These are phyloP conservation scores for Anagyrus pseudococci DNA, from an alignment of 2,888 invertebrate species.

Conservation along the genomic window DNA sequence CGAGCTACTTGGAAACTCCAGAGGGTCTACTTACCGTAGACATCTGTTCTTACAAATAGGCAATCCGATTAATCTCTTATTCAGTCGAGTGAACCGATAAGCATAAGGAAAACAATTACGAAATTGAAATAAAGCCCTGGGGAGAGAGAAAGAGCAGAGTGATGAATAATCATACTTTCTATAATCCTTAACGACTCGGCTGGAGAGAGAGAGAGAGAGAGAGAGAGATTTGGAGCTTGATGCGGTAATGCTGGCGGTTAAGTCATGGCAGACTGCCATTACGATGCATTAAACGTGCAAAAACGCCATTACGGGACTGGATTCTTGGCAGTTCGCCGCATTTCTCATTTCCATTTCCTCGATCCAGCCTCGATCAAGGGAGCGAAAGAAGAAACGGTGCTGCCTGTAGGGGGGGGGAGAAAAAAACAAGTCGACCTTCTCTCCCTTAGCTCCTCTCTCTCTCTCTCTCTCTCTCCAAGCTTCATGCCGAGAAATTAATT, in stretches of 20 bases:
- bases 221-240: slow-evolving; percentile 28
- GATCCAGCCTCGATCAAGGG: slow-evolving; percentile 3
- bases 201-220: background rate
- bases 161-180: slow-evolving; percentile 23
- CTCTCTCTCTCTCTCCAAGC: no score
- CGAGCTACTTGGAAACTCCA: no score
- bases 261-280: slow-evolving; percentile 33
- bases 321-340: slow-evolving; percentile 32
- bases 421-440: background rate
- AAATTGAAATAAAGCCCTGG: slow-evolving; percentile 2
- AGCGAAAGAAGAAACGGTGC: background rate
- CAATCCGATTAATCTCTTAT: background rate
- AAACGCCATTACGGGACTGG: slow-evolving; percentile 28
- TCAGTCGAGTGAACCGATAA: background rate
- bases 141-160: background rate
- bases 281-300: slow-evolving; percentile 32
- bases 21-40: no score
- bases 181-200: slow-evolving; percentile 15
- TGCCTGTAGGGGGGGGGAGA: background rate
- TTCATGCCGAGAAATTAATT: slow-evolving; percentile 27
- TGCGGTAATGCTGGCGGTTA: slow-evolving; percentile 31
- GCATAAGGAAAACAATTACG: background rate
- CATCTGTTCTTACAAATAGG: background rate
- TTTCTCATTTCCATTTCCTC: slow-evolving; percentile 37
- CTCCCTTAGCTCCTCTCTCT: no score